Evolutionary conservation across 2,113 vertebrate genomes (phyloP), one percentile per base, ranked within the genome.

Genomic region (Melanerpes formicivorus): DNA sequence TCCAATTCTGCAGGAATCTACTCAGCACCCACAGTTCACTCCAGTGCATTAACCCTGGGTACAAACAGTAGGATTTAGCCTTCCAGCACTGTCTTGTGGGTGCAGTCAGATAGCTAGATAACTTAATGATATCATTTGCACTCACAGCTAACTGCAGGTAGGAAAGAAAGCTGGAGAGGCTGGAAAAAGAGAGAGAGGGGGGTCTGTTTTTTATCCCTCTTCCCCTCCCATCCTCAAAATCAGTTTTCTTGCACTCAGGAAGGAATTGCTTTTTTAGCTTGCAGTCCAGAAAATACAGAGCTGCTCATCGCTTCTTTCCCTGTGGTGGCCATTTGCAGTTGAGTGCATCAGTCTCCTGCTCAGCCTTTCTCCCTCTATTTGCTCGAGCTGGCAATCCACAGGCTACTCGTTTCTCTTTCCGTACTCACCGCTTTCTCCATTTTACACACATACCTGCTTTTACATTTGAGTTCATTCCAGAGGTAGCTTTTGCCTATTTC

Each of bases 111-210:
- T 87, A 91, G 96, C 79, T 89, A 64, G 91, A 92, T 96, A 96
- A 93, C 91, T 91, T 95, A 93, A 96, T 95, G 91, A 58, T 93
- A 93, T 89, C 81, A 92, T 96, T 92, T 95, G 69, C 88, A 69
- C 90, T 95, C 93, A 80, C 76, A 58, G 90, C 74, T 78, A 93
- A 67, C 92, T 40, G 62, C 64, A 93, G 89, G 84, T 90, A 77
- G 64, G 78, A 87, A 87, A 87, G 84, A 90, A 89, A 92, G 5
- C 32, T 54, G 48, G 30, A 83, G 56, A 40, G 64, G 21, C 14
- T 87, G 58, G 26, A 1, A 60, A 88, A 42, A 42, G 42, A 76
- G 26, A 78, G 23, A 40, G 32, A 59, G 29, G 15, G 69, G 18
- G 25, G 48, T 19, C 76, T 74, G 88, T 72, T 54, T 75, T 54